Base-by-base conservation (phyloP, 2,797 vertebrate genomes). In the Coluber constrictor region DNA sequence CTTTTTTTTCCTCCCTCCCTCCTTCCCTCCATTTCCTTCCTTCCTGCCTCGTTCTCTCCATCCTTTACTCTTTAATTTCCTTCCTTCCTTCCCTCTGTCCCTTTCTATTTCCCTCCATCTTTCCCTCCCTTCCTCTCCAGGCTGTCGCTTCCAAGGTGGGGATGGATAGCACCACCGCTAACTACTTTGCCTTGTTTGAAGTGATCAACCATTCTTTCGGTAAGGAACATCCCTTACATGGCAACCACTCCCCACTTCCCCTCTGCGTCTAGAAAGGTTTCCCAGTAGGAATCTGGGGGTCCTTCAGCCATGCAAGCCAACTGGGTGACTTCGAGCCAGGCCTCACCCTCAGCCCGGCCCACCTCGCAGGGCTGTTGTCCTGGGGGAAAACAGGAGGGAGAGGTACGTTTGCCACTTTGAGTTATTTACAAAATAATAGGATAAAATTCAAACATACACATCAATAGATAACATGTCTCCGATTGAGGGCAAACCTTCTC, bases 171-270 rank as follows among this genome's bases (percentile, higher is more conserved):
- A 97, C 98, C n/a, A 99, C 98, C 0, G 98, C 99, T 91, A 99
- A 99, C 97, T 99, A 99, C 97, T 99, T 99, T 93, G 99, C 99
- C 94, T 98, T 99, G 95, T 99, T 99, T 96, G 99, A 99, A 97
- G 99, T 99, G 96, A 99, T 99, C 97, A 99, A 99, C 96, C 99
- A 99, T 98, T 99, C 98, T 92, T 99, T 99, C 4, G 98, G 99
- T 99, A 97, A 98, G 99, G 96, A 27, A 5, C 2, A 0, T 15
- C 13, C 5, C 18, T 9, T 43, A 2, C 55, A 4, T 0, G 11
- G 15, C 9, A 1, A 37, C 1, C 13, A 0, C 2, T 5, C 57
- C 10, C 55, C 5, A 2, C 51, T 54, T 6, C 5, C 23, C 43
- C 32, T 74, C 37, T 15, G 37, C 27, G 1, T 3, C 4, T 12